phyloP scores from a whole-genome alignment of 1,140 invertebrate genomes.

The Magallana angulata region DNA sequence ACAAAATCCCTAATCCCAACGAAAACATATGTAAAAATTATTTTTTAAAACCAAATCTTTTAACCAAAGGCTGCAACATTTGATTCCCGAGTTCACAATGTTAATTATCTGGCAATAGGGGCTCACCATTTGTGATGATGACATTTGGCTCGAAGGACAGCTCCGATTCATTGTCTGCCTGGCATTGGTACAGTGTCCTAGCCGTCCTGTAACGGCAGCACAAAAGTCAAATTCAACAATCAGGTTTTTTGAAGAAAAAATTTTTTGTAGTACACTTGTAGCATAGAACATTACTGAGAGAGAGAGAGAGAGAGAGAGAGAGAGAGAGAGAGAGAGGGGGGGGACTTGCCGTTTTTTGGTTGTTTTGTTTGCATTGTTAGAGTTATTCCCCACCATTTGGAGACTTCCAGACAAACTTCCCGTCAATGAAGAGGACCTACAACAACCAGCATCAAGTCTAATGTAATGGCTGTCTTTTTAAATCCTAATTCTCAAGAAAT shows the following conservation, averaged over 20 bases:
- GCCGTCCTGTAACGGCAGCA: constrained; percentile 81
- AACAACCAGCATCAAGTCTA: background rate
- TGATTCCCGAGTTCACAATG: too few relatives aligned
- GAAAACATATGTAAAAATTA: too few relatives aligned
- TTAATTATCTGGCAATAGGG: too few relatives aligned
- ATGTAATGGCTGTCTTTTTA: background rate
- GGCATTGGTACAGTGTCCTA: constrained; percentile 95
- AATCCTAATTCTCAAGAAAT: too few relatives aligned
- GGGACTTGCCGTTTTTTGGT: constrained; percentile 1
- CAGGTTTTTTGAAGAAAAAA: background rate
- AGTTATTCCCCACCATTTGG: constrained; percentile 45
- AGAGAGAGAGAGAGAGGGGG: background rate
- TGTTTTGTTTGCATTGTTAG: constrained; percentile 3
- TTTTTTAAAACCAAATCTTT: too few relatives aligned
- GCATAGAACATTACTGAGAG: background rate
- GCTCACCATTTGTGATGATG: constrained; percentile 96
- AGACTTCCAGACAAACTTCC: constrained; percentile 71
- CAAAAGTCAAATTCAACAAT: background rate
- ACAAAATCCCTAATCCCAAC: too few relatives aligned
- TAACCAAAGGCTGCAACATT: too few relatives aligned
- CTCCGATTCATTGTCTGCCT: constrained; percentile 97
- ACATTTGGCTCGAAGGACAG: constrained; percentile 98
- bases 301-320: background rate
- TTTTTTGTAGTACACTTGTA: background rate
- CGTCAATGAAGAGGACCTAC: constrained; percentile 69